Evolutionary conservation across 92 coral and sea anemone genomes (phyloP), one percentile per base, ranked within the genome.

Genomic region (Phenganax marumi): DNA sequence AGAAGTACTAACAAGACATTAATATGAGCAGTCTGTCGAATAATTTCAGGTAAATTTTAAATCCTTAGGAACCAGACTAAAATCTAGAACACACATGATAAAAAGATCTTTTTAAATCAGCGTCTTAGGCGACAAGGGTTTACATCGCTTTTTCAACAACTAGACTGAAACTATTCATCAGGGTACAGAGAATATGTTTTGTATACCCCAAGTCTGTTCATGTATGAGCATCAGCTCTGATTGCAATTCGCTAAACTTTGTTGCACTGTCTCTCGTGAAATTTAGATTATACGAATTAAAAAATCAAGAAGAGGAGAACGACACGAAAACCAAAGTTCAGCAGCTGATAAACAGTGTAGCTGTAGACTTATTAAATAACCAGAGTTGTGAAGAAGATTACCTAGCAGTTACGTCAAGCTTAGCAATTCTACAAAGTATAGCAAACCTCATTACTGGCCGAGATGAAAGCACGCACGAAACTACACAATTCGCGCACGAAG

Each of bases 341-440:
- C 14, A 43, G 12, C 39, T 78, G 50, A 12, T 63, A 18, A 78
- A 78, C 43, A n/a, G 48, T 60, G 33, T 46, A 13, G 73, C 83
- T 1, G 51, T 62, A 3, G 11, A 61, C 52, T 21, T 14, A 7
- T 60, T 78, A 22, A 16, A 61, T 46, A 17, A 8, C 57, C n/a
- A 56, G 10, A 17, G 21, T 12, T 48, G 12, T 17, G 50, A 72
- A 72, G 72, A 60, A n/a, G 46, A 78, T 25, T 63, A 61, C 46
- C 26, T 78, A 5, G 46, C n/a, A 3, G 83, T 58, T 10, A n/a
- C 83, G n/a, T 71, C 83, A 47, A 78, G 73, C 83, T n/a, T 78
- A 0, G 53, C 47, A 12, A 39, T 24, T 39, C 8, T 16, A 51
- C 51, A 76, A n/a, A 18, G 9, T 25, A 2, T 25, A 3, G 39